These are phyloP conservation scores for Girardinichthys multiradiatus DNA, from an alignment of 2,113 vertebrate genomes.

Conservation along the genomic window DNA sequence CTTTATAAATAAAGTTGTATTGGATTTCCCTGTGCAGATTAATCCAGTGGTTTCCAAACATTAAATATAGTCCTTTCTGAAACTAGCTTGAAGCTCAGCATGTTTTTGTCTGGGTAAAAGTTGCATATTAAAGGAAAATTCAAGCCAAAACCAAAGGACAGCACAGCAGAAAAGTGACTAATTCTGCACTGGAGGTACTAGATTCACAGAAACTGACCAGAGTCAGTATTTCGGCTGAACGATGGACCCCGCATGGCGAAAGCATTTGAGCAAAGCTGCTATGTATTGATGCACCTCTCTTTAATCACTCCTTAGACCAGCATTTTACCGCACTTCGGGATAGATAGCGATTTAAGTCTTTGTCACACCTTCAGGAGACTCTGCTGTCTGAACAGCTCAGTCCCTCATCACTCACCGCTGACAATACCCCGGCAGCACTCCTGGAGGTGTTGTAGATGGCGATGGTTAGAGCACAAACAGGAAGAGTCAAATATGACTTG, in stretches of 20 bases:
- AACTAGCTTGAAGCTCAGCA: not conserved
- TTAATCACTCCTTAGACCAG: conserved; percentile 13
- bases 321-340: conserved; percentile 16
- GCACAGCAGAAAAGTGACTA: conserved; percentile 2
- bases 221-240: not conserved
- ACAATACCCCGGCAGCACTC: conserved; percentile 17
- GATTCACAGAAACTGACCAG: conserved; percentile 16
- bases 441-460: conserved; percentile 27
- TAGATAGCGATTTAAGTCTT: not conserved
- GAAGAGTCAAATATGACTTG: conserved; percentile 37
- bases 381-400: conserved; percentile 33
- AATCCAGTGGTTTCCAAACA: not conserved
- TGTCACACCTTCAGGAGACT: conserved; percentile 23
- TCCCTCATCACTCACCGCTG: conserved; percentile 40
- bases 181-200: not conserved
- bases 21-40: not conserved
- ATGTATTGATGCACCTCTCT: not conserved
- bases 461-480: conserved; percentile 28
- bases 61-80: not conserved
- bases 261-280: not conserved
- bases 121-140: not conserved
- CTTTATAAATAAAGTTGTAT: not conserved
- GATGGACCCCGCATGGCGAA: conserved; percentile 1
- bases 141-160: not conserved
- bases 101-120: conserved; percentile 1